These are phyloP conservation scores for Drosophila tsacasi DNA, from an alignment of 1,140 invertebrate genomes.

Conservation along the genomic window DNA sequence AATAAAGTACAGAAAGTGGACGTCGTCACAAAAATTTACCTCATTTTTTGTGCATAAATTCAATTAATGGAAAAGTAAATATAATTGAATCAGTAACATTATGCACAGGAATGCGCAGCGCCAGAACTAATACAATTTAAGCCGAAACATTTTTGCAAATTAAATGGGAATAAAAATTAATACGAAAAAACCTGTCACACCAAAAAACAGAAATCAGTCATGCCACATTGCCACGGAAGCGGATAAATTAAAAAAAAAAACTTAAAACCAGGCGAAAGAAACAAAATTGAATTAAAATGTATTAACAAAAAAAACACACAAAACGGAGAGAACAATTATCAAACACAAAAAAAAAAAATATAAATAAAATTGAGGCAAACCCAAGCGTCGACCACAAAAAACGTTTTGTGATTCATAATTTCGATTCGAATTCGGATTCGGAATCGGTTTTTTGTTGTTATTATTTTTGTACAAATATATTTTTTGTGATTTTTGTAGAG, in stretches of 20 bases:
- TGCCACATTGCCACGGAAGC: constrained; percentile 53
- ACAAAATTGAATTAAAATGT: constrained; percentile 57
- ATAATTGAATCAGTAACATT: constrained; percentile 31
- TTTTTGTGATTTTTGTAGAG: constrained; percentile 32
- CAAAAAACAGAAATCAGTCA: constrained; percentile 2
- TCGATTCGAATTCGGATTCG: constrained; percentile 38
- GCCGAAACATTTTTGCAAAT: constrained; percentile 37
- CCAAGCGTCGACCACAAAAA: constrained; percentile 41
- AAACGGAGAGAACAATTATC: constrained; percentile 28
- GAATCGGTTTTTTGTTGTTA: constrained; percentile 20
- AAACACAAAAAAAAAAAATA: constrained; percentile 18
- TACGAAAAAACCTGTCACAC: constrained; percentile 1
- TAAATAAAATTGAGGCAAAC: constrained; percentile 22
- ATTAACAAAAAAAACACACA: constrained; percentile 37
- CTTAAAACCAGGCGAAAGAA: constrained; percentile 24
- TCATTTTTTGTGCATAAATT: constrained; percentile 4
- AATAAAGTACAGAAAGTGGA: background rate
- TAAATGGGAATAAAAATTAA: constrained; percentile 16
- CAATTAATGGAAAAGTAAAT: constrained; percentile 40
- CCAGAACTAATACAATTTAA: constrained; percentile 25
- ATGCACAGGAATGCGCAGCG: constrained; percentile 4
- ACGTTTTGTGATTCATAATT: constrained; percentile 69
- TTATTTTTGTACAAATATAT: background rate
- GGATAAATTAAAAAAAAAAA: constrained; percentile 52
- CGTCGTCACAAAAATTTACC: no score